Percentiles rank a stretch among this genome's conserved stretches.
Evolutionary conservation across 1,140 invertebrate genomes (phyloP).

Genomic region (Rhagoletis pomonella): DNA sequence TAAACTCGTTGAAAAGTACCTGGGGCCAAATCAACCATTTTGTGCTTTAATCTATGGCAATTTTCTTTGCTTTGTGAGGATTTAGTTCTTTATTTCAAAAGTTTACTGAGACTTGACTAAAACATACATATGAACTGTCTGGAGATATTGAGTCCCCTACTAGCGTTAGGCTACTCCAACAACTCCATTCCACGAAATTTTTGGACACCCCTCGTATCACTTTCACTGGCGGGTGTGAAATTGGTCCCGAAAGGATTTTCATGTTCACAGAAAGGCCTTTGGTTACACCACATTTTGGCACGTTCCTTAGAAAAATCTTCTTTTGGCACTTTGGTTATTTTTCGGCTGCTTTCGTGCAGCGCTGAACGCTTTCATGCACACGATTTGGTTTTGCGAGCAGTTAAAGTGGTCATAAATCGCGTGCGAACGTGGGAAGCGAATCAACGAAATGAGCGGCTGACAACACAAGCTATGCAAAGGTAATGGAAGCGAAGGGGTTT

Average conservation of each 20-base stretch:
- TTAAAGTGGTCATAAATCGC: slow-evolving; percentile 27
- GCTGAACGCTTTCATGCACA: neutral
- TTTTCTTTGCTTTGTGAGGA: too few relatives aligned
- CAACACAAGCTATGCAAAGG: neutral
- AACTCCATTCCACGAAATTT: neutral
- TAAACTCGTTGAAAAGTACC: too few relatives aligned
- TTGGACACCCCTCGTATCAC: neutral
- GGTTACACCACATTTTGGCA: slow-evolving; percentile 45
- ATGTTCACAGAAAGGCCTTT: neutral
- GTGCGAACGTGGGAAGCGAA: slow-evolving; percentile 3
- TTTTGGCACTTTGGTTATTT: neutral
- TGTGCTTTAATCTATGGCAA: too few relatives aligned
- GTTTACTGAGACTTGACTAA: too few relatives aligned
- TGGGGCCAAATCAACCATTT: too few relatives aligned
- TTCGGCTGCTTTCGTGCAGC: neutral
- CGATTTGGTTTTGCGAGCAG: neutral
- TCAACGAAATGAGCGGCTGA: neutral
- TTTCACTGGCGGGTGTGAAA: too few relatives aligned
- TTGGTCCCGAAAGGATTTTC: too few relatives aligned
- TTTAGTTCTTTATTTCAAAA: too few relatives aligned
- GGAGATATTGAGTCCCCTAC: too few relatives aligned
- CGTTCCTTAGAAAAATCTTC: slow-evolving; percentile 45
- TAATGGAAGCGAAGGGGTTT: neutral
- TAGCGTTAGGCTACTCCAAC: too few relatives aligned
- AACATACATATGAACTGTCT: too few relatives aligned